Evolutionary conservation across 2,888 invertebrate genomes (phyloP).

Genomic region (Drosophila gaucha): DNA sequence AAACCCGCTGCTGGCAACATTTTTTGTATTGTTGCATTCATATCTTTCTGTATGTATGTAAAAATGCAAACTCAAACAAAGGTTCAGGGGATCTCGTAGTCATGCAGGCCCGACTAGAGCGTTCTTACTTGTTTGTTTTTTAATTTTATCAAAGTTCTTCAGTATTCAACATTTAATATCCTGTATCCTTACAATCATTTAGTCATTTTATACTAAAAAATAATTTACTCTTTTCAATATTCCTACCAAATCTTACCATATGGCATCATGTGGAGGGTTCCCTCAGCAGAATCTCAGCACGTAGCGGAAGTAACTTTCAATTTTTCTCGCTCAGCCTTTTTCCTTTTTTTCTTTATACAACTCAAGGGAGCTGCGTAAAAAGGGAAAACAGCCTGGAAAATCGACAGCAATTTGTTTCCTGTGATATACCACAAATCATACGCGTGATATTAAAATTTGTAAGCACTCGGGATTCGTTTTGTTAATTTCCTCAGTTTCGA

Average conservation of each 20-base stretch:
- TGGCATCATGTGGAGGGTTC: conserved; percentile 13
- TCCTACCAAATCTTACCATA: conserved; percentile 30
- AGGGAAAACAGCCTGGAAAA: conserved; percentile 31
- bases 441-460: conserved; percentile 45
- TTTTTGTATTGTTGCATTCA: too few species aligned
- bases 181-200: too few species aligned
- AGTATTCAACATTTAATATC: too few species aligned
- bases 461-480: conserved; percentile 43
- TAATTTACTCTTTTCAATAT: background rate
- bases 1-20: too few species aligned
- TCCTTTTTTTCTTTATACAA: conserved; percentile 16
- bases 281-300: conserved; percentile 28
- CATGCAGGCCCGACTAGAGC: too few species aligned
- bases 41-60: too few species aligned
- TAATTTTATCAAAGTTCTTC: too few species aligned
- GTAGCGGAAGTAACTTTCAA: conserved; percentile 59
- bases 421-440: conserved; percentile 42
- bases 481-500: conserved; percentile 30
- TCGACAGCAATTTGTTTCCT: conserved; percentile 43
- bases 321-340: conserved; percentile 36
- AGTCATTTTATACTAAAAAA: background rate
- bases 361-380: too few species aligned
- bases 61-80: too few species aligned
- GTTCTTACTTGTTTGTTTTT: too few species aligned
- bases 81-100: too few species aligned